Base-by-base conservation (phyloP, 37 sponge, comb jelly and placozoan species). In the Ianthella basta region DNA sequence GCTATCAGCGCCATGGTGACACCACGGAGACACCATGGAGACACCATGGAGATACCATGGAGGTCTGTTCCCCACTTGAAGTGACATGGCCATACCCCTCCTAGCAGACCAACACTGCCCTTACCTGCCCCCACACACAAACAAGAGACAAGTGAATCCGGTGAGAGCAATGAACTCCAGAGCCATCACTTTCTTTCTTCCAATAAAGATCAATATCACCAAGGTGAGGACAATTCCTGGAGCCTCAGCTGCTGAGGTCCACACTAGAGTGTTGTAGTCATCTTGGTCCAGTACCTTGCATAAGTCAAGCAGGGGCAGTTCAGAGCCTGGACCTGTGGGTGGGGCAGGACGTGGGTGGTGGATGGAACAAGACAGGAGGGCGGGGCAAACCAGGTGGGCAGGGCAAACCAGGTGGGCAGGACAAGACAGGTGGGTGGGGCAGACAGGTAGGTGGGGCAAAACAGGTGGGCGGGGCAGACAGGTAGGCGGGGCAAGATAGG, bases 121-220 rank as follows among this genome's bases (percentile, higher is more conserved):
- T 70, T 80, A 87, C 89, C 25, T 21, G 12, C 32, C 66, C 19
- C 74, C 69, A 83, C 96, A 96, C 18, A 96, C 74, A 35, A 85
- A 80, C 23, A 96, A 84, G 53, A 96, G 86, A 24, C 82, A 35
- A 80, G 87, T 94, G 83, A 85, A 87, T 66, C 81, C 68, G 33
- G 82, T 86, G 32, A 74, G n/a, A 16, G 60, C 38, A 0, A 80
- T 16, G 38, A 94, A 93, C 57, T 96, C 88, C 0, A 86, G 20
- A 15, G 90, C 88, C 86, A 96, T 87, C 0, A 94, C 89, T n/a
- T 56, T 35, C 81, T 96, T 96, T 55, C 97, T 60, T 39, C 97
- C 97, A 55, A 96, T 55, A 23, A 86, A 13, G 18, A 91, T 89
- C 20, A 94, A 80, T 34, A 91, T 64, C 12, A 96, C 12, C 32